Conservation (phyloP, 1,140 invertebrate genomes). For the Mylabris phalerata region DNA sequence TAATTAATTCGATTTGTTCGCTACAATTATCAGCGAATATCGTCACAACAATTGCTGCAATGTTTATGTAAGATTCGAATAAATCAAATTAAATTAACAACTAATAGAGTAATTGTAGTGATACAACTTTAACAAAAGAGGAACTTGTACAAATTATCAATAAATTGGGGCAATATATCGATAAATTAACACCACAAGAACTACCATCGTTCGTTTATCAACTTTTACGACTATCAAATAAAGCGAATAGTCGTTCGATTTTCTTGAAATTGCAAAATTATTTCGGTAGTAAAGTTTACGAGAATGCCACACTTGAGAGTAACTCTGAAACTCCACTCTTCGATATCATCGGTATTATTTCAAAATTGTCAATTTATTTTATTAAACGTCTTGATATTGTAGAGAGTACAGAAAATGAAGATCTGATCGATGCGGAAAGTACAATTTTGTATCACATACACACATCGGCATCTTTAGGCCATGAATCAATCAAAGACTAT, state of each 20-base stretch:
- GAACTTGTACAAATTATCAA: constrained; percentile 41
- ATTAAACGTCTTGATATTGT: constrained; percentile 9
- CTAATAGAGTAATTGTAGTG: constrained; percentile 24
- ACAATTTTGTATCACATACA: constrained; percentile 53
- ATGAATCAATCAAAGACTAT: constrained; percentile 47
- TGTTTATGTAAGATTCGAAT: constrained; percentile 41
- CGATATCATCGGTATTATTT: constrained; percentile 30
- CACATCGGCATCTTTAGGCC: constrained; percentile 43
- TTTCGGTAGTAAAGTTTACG: constrained; percentile 43
- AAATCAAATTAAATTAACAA: background rate
- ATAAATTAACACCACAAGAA: constrained; percentile 43
- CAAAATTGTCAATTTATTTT: no score
- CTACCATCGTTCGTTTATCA: constrained; percentile 44
- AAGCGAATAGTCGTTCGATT: constrained; percentile 35
- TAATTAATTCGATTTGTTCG: constrained; percentile 38
- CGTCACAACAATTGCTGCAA: constrained; percentile 41
- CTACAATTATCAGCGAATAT: constrained; percentile 41
- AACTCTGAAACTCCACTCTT: constrained; percentile 36
- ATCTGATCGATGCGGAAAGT: constrained; percentile 43
- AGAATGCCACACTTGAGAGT: constrained; percentile 25
- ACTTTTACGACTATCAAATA: constrained; percentile 42
- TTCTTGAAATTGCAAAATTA: constrained; percentile 44
- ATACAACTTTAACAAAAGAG: constrained; percentile 36
- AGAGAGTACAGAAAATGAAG: constrained; percentile 40
- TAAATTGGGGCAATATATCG: constrained; percentile 42